These are phyloP conservation scores for Gnathonemus echidnorhynchus DNA, from an alignment of 2,113 vertebrate genomes.

Conservation along the genomic window DNA sequence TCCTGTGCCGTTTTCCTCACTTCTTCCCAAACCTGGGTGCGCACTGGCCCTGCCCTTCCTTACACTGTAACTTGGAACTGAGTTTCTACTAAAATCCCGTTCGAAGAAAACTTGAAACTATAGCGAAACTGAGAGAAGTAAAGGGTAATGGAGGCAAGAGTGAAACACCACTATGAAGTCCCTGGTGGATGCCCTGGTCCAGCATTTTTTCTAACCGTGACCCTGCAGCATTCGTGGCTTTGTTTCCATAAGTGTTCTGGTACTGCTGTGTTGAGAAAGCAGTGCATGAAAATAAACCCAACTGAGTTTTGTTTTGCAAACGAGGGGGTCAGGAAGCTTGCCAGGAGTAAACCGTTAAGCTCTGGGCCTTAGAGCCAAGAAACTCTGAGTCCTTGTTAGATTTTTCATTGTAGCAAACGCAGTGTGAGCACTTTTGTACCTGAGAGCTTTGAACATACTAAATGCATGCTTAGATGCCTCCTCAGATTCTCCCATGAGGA, in stretches of 20 bases:
- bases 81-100: background rate
- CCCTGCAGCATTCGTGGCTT: background rate
- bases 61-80: background rate
- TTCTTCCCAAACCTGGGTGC: background rate
- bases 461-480: background rate
- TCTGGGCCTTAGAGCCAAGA: background rate
- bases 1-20: background rate
- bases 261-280: background rate
- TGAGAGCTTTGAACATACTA: background rate
- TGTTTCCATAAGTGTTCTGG: background rate
- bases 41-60: background rate
- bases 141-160: background rate
- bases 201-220: background rate
- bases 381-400: background rate
- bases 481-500: background rate
- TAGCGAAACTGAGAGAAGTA: background rate
- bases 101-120: background rate
- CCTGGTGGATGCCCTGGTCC: background rate
- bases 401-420: background rate
- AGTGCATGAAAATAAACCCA: background rate
- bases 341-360: background rate
- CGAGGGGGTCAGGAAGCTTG: background rate
- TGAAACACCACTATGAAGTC: background rate
- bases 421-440: background rate
- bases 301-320: background rate